Percentiles rank a stretch among this genome's conserved stretches.
These are phyloP conservation scores for Micronisus gabar DNA, from an alignment of 2,113 vertebrate species.

Conservation along the genomic window DNA sequence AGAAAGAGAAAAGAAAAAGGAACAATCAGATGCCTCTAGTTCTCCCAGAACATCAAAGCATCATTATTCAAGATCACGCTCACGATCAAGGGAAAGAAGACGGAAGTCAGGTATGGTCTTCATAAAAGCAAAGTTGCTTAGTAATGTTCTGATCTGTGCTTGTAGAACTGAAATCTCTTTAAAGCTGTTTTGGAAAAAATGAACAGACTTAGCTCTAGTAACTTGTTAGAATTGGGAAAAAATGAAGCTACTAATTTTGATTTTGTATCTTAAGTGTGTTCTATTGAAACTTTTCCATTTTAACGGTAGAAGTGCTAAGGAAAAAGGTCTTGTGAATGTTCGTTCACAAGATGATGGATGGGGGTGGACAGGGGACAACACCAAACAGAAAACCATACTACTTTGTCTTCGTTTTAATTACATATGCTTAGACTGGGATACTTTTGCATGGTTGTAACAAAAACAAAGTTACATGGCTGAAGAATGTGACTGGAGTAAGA, in stretches of 20 bases:
- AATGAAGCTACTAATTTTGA: not conserved
- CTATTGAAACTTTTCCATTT: not conserved
- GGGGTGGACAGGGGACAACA: too few species aligned
- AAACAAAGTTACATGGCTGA: not conserved
- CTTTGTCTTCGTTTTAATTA: not conserved
- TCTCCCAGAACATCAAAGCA: conserved; percentile 90
- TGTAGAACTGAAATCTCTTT: not conserved
- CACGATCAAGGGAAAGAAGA: conserved; percentile 86
- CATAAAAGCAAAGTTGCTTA: not conserved
- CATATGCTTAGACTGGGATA: not conserved
- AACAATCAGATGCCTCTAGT: conserved; percentile 84
- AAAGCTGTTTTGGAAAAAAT: not conserved
- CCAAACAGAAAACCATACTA: not conserved
- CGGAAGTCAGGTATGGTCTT: conserved; percentile 79
- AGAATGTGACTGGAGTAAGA: not conserved
- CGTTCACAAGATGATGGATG: too few species aligned
- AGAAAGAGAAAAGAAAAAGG: conserved; percentile 83
- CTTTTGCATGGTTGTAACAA: not conserved
- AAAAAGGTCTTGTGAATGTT: not conserved
- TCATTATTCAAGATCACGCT: conserved; percentile 90
- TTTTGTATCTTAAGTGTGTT: not conserved
- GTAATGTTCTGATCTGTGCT: not conserved
- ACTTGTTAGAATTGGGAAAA: not conserved
- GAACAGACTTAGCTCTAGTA: not conserved
- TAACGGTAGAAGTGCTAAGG: not conserved